Evolutionary conservation across 2,797 vertebrate genomes (phyloP).

Genomic region (Telmatherina bonti): DNA sequence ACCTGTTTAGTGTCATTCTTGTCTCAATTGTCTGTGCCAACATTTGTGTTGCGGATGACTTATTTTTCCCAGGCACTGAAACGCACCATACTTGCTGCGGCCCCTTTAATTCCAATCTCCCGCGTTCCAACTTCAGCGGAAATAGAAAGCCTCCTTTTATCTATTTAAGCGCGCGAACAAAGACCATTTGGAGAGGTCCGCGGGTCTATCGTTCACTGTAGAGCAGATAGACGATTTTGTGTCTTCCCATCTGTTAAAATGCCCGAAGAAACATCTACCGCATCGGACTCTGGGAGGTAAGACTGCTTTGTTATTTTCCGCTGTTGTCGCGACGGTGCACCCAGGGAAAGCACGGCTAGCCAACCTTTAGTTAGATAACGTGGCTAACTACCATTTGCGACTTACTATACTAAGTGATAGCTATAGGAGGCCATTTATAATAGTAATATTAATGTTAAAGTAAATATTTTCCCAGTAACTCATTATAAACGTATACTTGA

Average conservation of each 20-base stretch:
- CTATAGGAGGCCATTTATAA: not conserved
- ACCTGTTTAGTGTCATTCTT: too few relatives aligned
- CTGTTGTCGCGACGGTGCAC: not conserved
- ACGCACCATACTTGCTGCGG: conserved; percentile 44
- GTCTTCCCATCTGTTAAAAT: conserved; percentile 49
- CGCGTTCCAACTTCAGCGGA: conserved; percentile 82
- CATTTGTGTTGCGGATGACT: not conserved
- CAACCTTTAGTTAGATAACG: conserved; percentile 34
- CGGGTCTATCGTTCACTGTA: conserved; percentile 17
- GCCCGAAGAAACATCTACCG: conserved; percentile 80
- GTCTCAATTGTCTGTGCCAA: not conserved
- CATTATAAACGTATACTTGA: accelerated
- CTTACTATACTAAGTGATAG: too few relatives aligned
- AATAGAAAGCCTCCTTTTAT: conserved; percentile 71
- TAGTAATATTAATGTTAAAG: not conserved
- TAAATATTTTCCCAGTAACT: accelerated
- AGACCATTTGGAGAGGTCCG: conserved; percentile 26
- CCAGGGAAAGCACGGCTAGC: conserved; percentile 28
- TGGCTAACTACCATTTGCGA: conserved; percentile 15
- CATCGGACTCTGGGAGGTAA: conserved; percentile 77
- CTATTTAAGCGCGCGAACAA: conserved; percentile 89
- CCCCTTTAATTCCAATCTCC: conserved; percentile 83
- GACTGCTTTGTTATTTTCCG: conserved; percentile 5
- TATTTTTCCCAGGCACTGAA: accelerated
- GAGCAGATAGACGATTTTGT: too few relatives aligned